Percentiles rank a stretch among this genome's conserved stretches.
phyloP scores from a whole-genome alignment of 2,113 vertebrate genomes.

The Sprattus sprattus region DNA sequence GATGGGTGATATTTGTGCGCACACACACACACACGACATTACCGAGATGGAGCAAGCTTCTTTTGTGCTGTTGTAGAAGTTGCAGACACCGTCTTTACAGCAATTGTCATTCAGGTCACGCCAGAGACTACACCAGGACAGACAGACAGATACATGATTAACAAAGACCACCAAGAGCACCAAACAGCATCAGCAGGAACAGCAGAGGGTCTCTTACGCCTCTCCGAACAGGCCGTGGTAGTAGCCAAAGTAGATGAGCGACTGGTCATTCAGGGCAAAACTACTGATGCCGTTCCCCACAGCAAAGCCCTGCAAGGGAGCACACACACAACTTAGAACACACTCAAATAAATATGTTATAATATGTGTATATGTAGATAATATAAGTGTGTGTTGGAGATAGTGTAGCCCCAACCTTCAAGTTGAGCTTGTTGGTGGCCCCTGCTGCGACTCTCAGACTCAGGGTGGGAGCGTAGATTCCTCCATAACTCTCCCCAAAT shows the following conservation, averaged over 20 bases:
- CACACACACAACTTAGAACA: not conserved
- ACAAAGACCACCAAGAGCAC: not conserved
- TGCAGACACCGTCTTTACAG: constrained; percentile 64
- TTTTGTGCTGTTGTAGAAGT: constrained; percentile 66
- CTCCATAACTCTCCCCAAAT: constrained; percentile 78
- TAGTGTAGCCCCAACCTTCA: constrained; percentile 58
- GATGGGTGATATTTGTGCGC: not conserved
- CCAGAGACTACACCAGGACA: constrained; percentile 66
- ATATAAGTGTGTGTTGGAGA: not conserved
- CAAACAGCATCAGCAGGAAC: too few species aligned
- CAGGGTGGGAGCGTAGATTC: constrained; percentile 72
- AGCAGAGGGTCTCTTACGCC: constrained; percentile 56
- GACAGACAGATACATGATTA: not conserved
- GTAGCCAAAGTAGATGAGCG: constrained; percentile 73
- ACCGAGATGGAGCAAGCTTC: constrained; percentile 48
- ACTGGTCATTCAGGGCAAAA: constrained; percentile 68
- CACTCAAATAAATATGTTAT: not conserved
- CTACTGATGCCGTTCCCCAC: constrained; percentile 75
- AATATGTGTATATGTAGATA: too few species aligned
- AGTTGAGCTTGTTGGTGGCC: constrained; percentile 59
- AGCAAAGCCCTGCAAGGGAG: constrained; percentile 68
- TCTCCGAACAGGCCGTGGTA: constrained; percentile 78
- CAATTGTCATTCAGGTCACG: constrained; percentile 68
- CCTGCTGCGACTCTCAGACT: constrained; percentile 64
- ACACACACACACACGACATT: not conserved